Percentiles rank a stretch among this genome's conserved stretches.
These are phyloP conservation scores for Machimus rusticus DNA, from an alignment of 2,888 invertebrate species.

Conservation along the genomic window DNA sequence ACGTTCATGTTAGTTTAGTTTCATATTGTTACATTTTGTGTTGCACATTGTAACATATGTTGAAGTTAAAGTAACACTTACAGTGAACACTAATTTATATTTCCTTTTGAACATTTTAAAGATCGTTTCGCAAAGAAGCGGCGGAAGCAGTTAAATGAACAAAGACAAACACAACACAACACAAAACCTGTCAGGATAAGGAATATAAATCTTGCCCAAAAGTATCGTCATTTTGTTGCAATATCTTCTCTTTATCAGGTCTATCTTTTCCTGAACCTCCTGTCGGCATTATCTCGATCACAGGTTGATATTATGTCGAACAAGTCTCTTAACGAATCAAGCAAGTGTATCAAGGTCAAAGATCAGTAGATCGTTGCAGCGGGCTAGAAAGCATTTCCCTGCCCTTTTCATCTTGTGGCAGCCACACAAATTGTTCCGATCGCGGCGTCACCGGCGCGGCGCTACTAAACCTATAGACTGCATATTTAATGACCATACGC, in stretches of 20 bases:
- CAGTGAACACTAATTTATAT: background rate
- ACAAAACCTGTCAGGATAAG: background rate
- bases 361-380: constrained; percentile 28
- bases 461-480: background rate
- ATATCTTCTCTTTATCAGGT: background rate
- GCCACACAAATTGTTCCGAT: background rate
- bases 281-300: constrained; percentile 17
- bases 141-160: background rate
- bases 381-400: constrained; percentile 4
- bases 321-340: constrained; percentile 46
- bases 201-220: background rate
- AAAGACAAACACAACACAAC: constrained; percentile 6
- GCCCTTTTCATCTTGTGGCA: constrained; percentile 2
- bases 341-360: constrained; percentile 41
- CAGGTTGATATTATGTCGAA: constrained; percentile 44
- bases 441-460: background rate
- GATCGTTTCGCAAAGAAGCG: background rate
- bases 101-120: background rate
- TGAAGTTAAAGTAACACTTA: background rate
- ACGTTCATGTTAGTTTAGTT: no score
- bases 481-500: constrained; percentile 12
- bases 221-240: constrained; percentile 28
- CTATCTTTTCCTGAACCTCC: background rate
- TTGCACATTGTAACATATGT: background rate
- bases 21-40: no score